A percentile compares a stretch with the other conserved stretches of the same genome.
Conservation (phyloP, 2,888 invertebrate genomes). For the Neoaliturus tenellus region DNA sequence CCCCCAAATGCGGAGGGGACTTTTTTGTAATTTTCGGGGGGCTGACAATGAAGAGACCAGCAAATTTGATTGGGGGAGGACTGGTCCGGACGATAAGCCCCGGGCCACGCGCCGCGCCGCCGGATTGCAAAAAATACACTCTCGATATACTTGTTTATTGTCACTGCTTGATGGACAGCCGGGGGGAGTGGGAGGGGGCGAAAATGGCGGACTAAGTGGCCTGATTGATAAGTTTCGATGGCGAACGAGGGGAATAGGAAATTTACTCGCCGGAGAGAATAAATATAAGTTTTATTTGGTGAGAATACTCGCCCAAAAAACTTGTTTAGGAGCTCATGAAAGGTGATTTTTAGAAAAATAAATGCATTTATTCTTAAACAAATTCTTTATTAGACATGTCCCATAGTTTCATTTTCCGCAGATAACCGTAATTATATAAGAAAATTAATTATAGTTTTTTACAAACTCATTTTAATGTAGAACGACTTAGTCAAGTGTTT, state of each 20-base stretch:
- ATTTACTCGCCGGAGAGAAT: too few species aligned
- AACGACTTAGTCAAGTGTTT: too few species aligned
- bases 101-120: not conserved
- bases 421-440: too few species aligned
- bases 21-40: constrained; percentile 32
- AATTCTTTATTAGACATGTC: too few species aligned
- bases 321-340: too few species aligned
- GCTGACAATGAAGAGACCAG: constrained; percentile 22
- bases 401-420: too few species aligned
- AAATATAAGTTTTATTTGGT: too few species aligned
- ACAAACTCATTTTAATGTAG: too few species aligned
- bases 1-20: not conserved
- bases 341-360: too few species aligned
- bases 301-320: too few species aligned
- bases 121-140: constrained; percentile 38
- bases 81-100: constrained; percentile 20
- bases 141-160: constrained; percentile 35
- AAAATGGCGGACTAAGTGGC: not conserved
- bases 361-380: too few species aligned
- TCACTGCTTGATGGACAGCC: not conserved
- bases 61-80: constrained; percentile 43
- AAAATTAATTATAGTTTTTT: too few species aligned
- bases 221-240: not conserved
- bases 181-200: not conserved
- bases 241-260: not conserved